Evolutionary conservation across 1,140 invertebrate species (phyloP).

Genomic region (Cotesia glomerata): DNA sequence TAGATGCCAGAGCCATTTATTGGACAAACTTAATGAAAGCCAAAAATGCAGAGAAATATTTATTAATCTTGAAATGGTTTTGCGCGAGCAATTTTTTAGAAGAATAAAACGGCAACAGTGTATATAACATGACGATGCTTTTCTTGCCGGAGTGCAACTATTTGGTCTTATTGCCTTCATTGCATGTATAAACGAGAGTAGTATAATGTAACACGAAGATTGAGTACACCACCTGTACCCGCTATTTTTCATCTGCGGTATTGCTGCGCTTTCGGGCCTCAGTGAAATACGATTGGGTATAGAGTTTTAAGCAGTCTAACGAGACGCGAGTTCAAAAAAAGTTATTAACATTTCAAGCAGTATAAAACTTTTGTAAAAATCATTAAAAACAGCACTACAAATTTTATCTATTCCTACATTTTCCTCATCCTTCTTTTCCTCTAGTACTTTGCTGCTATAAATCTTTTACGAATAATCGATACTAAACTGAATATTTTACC

Average conservation of each 20-base stretch:
- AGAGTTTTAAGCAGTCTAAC: background rate
- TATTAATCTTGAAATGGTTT: background rate
- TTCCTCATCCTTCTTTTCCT: background rate
- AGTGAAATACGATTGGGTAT: slow-evolving; percentile 31
- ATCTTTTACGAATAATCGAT: slow-evolving; percentile 8
- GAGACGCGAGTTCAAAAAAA: background rate
- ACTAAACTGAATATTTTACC: background rate
- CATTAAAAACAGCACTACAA: slow-evolving; percentile 15
- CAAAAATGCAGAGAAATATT: background rate
- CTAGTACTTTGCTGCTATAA: slow-evolving; percentile 4
- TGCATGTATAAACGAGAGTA: background rate
- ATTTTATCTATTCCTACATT: slow-evolving; percentile 2
- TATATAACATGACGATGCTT: background rate
- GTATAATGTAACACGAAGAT: slow-evolving; percentile 20
- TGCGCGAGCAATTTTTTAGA: slow-evolving; percentile 4
- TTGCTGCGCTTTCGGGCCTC: slow-evolving; percentile 5
- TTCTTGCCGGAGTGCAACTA: background rate
- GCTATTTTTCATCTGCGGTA: slow-evolving; percentile 32
- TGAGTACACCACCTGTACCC: slow-evolving; percentile 26
- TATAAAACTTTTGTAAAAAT: slow-evolving; percentile 4
- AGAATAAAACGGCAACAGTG: background rate
- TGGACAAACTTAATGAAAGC: slow-evolving; percentile 19
- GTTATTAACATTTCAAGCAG: background rate
- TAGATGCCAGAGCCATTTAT: background rate
- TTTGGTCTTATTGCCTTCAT: background rate